Conservation (phyloP, 2,888 invertebrate species). For the Trichogramma evanescens region DNA sequence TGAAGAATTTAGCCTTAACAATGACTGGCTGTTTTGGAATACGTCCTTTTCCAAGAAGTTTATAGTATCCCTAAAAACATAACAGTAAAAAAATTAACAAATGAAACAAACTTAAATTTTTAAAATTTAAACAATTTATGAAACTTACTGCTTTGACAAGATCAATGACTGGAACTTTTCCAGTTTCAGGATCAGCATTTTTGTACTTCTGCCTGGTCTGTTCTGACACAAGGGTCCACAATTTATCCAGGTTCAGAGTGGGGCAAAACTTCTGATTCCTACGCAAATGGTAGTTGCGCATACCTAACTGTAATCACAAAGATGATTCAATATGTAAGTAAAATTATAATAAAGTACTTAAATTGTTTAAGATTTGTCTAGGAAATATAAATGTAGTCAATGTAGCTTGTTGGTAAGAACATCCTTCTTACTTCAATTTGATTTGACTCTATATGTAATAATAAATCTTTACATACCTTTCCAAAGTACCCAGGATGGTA, state of each 20-base stretch:
- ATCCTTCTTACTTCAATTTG: background rate
- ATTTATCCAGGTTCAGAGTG: constrained; percentile 87
- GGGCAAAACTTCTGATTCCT: constrained; percentile 90
- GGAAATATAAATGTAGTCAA: no score
- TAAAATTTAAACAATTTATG: no score
- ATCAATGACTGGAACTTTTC: constrained; percentile 95
- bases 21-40: constrained; percentile 96
- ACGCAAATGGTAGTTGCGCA: constrained; percentile 95
- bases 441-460: no score
- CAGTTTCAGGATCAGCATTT: constrained; percentile 58
- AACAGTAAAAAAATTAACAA: background rate
- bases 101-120: no score
- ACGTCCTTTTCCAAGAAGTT: constrained; percentile 93
- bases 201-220: constrained; percentile 81
- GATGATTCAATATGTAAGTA: no score
- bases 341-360: no score
- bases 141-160: constrained; percentile 87
- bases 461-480: constrained; percentile 58
- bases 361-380: no score
- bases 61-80: constrained; percentile 84
- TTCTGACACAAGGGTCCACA: constrained; percentile 94
- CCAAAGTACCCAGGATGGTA: constrained; percentile 99
- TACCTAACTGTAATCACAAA: constrained; percentile 68
- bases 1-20: constrained; percentile 99
- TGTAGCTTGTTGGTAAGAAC: no score